Conservation (phyloP, 2,797 vertebrate species). For the Euphonia xanthogaster region DNA sequence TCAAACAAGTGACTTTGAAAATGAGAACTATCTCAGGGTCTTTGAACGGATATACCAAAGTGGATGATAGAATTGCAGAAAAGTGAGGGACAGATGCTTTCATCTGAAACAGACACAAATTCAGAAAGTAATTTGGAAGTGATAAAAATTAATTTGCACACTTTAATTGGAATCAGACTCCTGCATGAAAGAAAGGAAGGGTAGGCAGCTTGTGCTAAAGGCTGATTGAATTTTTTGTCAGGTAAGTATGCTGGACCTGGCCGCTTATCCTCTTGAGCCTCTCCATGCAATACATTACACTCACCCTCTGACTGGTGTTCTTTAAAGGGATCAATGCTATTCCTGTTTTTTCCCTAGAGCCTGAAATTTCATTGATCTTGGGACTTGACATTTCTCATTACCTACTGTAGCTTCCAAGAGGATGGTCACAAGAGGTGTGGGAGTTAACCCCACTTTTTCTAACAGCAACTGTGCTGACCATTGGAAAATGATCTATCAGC, state of each 20-base stretch:
- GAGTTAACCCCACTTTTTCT: slow-evolving; percentile 65
- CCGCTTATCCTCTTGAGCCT: slow-evolving; percentile 80
- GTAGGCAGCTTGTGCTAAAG: slow-evolving; percentile 66
- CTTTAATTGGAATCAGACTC: slow-evolving; percentile 85
- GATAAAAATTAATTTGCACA: slow-evolving; percentile 87
- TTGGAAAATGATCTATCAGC: not conserved
- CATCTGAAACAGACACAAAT: slow-evolving; percentile 77
- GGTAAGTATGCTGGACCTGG: slow-evolving; percentile 85
- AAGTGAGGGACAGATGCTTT: slow-evolving; percentile 73
- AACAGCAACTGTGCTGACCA: not conserved
- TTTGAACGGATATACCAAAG: slow-evolving; percentile 53
- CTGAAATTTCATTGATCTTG: slow-evolving; percentile 85
- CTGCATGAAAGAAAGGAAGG: slow-evolving; percentile 61
- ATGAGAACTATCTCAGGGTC: slow-evolving; percentile 32
- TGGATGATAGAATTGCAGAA: slow-evolving; percentile 62
- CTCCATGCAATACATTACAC: slow-evolving; percentile 85
- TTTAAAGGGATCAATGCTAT: slow-evolving; percentile 87
- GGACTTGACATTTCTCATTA: slow-evolving; percentile 86
- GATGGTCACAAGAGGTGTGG: slow-evolving; percentile 69
- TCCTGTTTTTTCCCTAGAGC: slow-evolving; percentile 82
- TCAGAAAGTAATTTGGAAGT: slow-evolving; percentile 83
- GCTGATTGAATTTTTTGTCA: slow-evolving; percentile 94
- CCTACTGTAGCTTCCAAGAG: slow-evolving; percentile 65
- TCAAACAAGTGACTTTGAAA: slow-evolving; percentile 41
- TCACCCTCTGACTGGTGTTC: slow-evolving; percentile 82